Evolutionary conservation across 2,113 vertebrate genomes (phyloP), one percentile per base, ranked within the genome.

Genomic region (Himantopus leucocephalus): DNA sequence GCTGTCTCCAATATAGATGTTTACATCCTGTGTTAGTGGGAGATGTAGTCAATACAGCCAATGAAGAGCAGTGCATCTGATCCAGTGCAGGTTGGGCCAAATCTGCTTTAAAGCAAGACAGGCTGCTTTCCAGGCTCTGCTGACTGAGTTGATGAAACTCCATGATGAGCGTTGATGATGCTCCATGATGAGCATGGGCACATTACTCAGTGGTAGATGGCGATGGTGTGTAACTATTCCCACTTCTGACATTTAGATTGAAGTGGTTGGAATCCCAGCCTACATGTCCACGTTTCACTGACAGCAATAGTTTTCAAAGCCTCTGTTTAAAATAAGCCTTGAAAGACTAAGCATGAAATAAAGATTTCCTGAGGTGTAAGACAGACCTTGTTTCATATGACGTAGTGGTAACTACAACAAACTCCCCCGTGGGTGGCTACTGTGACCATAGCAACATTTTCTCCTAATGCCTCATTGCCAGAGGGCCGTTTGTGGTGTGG

Each of bases 151-250:
- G 24, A 39, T 66, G n/a, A 72, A 85, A 66, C 16, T 45, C 50
- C 32, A 8, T 20, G 53, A 45, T 45, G 23, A 58, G 23, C 2
- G 2, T 35, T 35, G 27, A 60, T 62, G 74, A 18, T 48, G n/a
- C 29, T 62, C 27, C 27, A 17, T 37, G n/a, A 30, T 23, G 1
- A 84, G n/a, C 47, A 43, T 3, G 53, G 37, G 9, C 16, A 32
- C 12, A 7, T 14, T 45, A 53, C 35, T 73, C 48, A 37, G 60
- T 22, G 53, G 43, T 52, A 76, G 48, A 39, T 0, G 1, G 3
- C 0, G 0, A 30, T 7, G 19, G 6, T 48, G 14, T 24, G 2
- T 8, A 66, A 41, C 59, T 74, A 27, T 22, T 80, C 55, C 43
- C 15, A 14, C 8, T 76, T 23, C 74, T 85, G 27, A 62, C 12